A percentile compares a stretch with the other conserved stretches of the same genome.
These are phyloP conservation scores for Clarias fuscus DNA, from an alignment of 2,797 vertebrate species.

Conservation along the genomic window DNA sequence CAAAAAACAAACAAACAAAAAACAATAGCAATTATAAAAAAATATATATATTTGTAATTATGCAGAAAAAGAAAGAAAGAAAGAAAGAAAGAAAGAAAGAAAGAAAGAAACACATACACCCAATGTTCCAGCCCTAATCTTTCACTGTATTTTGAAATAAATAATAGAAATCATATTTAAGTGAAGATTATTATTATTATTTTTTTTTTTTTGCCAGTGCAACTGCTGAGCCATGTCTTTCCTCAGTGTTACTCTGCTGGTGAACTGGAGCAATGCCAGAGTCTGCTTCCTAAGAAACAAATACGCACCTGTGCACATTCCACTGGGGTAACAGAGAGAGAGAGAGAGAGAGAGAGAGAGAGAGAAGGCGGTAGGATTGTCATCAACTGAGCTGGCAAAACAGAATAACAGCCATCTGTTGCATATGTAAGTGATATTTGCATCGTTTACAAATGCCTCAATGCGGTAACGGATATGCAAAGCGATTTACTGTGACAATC, in stretches of 20 bases:
- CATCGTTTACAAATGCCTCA: background rate
- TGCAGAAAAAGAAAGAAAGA: background rate
- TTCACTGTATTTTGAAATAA: background rate
- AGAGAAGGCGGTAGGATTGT: background rate
- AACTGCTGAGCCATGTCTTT: constrained; percentile 8
- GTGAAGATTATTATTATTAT: background rate
- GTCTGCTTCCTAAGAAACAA: background rate
- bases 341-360: background rate
- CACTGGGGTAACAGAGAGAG: constrained; percentile 1
- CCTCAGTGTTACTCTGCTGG: background rate
- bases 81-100: background rate
- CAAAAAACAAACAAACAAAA: background rate
- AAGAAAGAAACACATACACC: background rate
- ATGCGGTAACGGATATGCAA: background rate
- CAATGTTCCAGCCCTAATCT: background rate
- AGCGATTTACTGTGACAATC: background rate
- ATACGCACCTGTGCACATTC: background rate
- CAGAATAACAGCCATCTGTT: background rate
- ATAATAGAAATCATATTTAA: background rate
- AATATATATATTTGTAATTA: background rate
- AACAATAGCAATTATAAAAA: background rate
- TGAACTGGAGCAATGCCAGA: background rate
- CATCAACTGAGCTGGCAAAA: background rate
- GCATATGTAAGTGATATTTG: background rate
- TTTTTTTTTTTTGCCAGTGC: background rate